These are phyloP conservation scores for Trachymyrmex septentrionalis DNA, from an alignment of 1,140 invertebrate species.

Conservation along the genomic window DNA sequence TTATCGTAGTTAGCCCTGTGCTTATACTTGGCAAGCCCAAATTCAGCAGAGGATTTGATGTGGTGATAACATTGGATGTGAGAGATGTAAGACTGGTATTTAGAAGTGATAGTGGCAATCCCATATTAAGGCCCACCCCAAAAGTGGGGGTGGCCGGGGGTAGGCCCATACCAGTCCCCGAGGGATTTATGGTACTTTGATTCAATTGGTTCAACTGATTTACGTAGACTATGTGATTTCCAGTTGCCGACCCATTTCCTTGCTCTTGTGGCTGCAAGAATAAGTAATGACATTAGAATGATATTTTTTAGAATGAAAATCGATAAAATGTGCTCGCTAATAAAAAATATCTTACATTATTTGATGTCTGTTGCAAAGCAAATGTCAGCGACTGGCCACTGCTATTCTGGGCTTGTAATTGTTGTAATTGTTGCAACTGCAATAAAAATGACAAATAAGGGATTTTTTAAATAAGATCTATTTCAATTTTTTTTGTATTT, in stretches of 20 bases:
- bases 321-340: neutral
- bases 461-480: slow-evolving; percentile 3
- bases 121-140: slow-evolving; percentile 87
- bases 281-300: slow-evolving; percentile 24
- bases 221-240: slow-evolving; percentile 86
- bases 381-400: slow-evolving; percentile 86
- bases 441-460: slow-evolving; percentile 23
- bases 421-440: slow-evolving; percentile 87
- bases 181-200: slow-evolving; percentile 85
- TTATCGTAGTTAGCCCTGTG: slow-evolving; percentile 84
- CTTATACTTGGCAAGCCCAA: slow-evolving; percentile 84
- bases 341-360: slow-evolving; percentile 79
- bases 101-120: slow-evolving; percentile 85
- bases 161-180: slow-evolving; percentile 87
- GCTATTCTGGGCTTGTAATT: slow-evolving; percentile 85
- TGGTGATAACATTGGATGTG: slow-evolving; percentile 86
- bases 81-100: slow-evolving; percentile 85
- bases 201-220: slow-evolving; percentile 86
- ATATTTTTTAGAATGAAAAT: neutral
- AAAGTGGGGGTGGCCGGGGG: slow-evolving; percentile 86
- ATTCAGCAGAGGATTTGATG: slow-evolving; percentile 86
- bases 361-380: slow-evolving; percentile 85
- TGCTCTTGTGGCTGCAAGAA: slow-evolving; percentile 82
- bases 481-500: slow-evolving; percentile 10
- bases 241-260: slow-evolving; percentile 83